These are phyloP conservation scores for Idaea biselata DNA, from an alignment of 2,888 invertebrate genomes.

Conservation along the genomic window DNA sequence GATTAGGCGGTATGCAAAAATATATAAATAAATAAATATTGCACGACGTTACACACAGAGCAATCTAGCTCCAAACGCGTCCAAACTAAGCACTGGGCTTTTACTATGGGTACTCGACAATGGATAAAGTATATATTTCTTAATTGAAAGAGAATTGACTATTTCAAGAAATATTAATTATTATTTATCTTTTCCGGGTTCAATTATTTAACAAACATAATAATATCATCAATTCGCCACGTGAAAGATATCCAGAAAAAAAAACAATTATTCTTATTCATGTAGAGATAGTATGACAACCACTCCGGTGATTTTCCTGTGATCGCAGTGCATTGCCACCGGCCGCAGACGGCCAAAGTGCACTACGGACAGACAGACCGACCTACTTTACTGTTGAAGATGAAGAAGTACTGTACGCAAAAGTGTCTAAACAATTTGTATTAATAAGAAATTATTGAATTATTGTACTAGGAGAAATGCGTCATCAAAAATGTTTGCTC, in stretches of 20 bases:
- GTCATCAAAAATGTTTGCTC: too few relatives aligned
- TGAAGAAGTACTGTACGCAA: constrained; percentile 9
- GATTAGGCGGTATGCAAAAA: too few relatives aligned
- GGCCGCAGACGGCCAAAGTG: constrained; percentile 63
- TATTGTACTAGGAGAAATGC: too few relatives aligned
- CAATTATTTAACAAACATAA: background rate
- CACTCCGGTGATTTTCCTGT: constrained; percentile 37
- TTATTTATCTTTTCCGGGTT: background rate
- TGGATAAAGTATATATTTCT: too few relatives aligned
- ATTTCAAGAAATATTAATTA: too few relatives aligned
- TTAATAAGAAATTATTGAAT: background rate
- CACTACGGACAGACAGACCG: constrained; percentile 56
- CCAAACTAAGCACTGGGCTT: too few relatives aligned
- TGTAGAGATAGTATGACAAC: constrained; percentile 7
- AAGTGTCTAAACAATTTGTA: background rate
- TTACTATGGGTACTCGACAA: too few relatives aligned
- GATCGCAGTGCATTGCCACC: constrained; percentile 39
- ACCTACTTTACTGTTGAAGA: constrained; percentile 38
- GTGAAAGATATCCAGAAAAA: background rate
- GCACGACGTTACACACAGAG: too few relatives aligned
- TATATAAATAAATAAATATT: too few relatives aligned
- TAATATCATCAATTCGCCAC: constrained; percentile 1
- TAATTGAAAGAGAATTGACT: too few relatives aligned
- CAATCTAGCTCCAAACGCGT: too few relatives aligned
- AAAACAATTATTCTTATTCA: background rate